Evolutionary conservation across 2,113 vertebrate genomes (phyloP), one percentile per base, ranked within the genome.

Genomic region (Theristicus caerulescens): DNA sequence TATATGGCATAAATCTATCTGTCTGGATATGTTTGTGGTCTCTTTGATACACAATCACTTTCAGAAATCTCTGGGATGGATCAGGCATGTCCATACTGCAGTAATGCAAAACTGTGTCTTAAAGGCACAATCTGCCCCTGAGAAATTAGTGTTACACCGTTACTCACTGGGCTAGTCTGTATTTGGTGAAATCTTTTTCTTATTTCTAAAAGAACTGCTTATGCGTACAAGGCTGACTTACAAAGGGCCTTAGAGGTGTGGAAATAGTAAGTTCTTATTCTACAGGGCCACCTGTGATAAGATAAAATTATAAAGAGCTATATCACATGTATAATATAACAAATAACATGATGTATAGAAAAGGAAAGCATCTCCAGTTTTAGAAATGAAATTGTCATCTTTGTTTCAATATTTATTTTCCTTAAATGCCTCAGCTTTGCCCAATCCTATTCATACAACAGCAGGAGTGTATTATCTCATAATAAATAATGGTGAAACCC

Each of bases 381-480:
- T 81, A 95, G 91, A 94, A 97, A 94, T 88, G 36, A 96, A 95
- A 78, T 67, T 4, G 7, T 89, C 52, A 44, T 76, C 32, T 91
- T 92, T 93, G 57, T 46, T 12, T 93, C 64, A 86, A 74, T 93
- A 86, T 89, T 95, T 91, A 40, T 84, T 94, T 96, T 94, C 87
- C 40, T 36, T 27, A 84, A 95, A 81, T 74, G 20, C 22, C 54
- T 95, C 44, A 52, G 25, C 7, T 89, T 82, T 47, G 51, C 24
- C 79, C 73, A 78, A 55, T 94, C 40, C 71, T 36, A 71, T 94
- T 90, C 74, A 46, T 31, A n/a, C 31, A 24, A 18, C 86, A 97
- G 77, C 66, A 89, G 92, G 83, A 96, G 74, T 82, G 55, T 84
- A 54, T 95, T 91, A 90, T 67, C 83, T 81, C 64, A 26, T 74